These are phyloP conservation scores for Sylvicapra grimmia DNA, from an alignment of 2,113 vertebrate genomes.

Conservation along the genomic window DNA sequence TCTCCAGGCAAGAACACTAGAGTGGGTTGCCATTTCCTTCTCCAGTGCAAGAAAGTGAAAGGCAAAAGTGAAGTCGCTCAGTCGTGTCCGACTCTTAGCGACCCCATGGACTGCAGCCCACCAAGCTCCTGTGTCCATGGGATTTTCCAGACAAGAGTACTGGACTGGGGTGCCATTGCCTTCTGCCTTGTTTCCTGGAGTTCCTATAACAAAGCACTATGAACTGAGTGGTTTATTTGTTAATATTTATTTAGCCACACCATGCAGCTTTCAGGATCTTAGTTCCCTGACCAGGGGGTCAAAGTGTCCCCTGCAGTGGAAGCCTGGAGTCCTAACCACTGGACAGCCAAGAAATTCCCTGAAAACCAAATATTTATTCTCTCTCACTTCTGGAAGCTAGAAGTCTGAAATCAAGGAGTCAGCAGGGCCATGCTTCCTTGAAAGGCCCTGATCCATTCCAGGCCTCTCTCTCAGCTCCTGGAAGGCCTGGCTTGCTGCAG, in stretches of 20 bases:
- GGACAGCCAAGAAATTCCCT: not conserved
- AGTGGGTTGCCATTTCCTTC: too few relatives aligned
- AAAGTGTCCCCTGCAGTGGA: not conserved
- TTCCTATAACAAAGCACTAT: not conserved
- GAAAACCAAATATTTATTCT: not conserved
- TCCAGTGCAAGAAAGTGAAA: too few relatives aligned
- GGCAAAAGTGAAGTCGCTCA: too few relatives aligned
- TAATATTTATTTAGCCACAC: not conserved
- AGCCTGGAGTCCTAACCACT: not conserved
- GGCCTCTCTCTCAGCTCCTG: not conserved
- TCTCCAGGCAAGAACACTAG: too few relatives aligned
- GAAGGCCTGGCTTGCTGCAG: not conserved
- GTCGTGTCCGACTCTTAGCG: too few relatives aligned
- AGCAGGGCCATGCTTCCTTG: not conserved
- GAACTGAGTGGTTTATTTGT: not conserved
- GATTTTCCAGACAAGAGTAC: too few relatives aligned
- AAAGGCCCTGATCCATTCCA: not conserved
- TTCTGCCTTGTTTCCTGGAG: not conserved
- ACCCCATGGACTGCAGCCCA: too few relatives aligned
- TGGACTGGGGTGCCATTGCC: too few relatives aligned
- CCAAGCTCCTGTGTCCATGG: too few relatives aligned
- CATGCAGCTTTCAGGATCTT: not conserved
- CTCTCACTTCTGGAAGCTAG: not conserved
- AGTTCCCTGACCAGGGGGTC: not conserved
- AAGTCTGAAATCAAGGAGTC: not conserved